These are phyloP conservation scores for Castor canadensis DNA, from an alignment of 2,113 vertebrate species.

Conservation along the genomic window DNA sequence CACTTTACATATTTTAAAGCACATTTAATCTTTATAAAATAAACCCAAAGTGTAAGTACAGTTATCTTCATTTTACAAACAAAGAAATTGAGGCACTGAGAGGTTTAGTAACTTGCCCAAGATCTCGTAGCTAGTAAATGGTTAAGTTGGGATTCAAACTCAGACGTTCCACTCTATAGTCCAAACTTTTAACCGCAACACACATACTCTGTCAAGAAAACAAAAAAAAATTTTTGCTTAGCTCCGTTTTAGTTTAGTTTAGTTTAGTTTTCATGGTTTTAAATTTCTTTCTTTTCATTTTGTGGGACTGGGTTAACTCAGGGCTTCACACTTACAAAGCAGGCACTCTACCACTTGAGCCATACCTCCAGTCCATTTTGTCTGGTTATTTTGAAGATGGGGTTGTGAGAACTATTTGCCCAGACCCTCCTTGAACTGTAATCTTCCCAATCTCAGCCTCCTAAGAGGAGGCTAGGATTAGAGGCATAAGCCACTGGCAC, in stretches of 20 bases:
- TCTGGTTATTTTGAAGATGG: too few species aligned
- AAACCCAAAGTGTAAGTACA: not conserved
- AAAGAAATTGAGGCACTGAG: not conserved
- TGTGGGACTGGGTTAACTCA: too few species aligned
- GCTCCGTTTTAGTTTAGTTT: not conserved
- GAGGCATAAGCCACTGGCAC: too few species aligned
- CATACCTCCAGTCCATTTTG: too few species aligned
- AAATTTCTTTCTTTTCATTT: too few species aligned
- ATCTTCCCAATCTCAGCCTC: too few species aligned
- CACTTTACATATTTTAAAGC: not conserved
- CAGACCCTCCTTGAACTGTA: too few species aligned
- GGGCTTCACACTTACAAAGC: too few species aligned
- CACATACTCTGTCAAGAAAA: not conserved
- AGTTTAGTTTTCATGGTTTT: conserved; percentile 31
- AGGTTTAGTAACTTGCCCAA: not conserved
- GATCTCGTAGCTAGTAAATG: conserved; percentile 31
- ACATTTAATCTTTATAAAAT: conserved; percentile 39
- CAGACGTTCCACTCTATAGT: not conserved
- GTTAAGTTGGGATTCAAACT: conserved; percentile 28
- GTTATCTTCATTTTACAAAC: conserved; percentile 28
- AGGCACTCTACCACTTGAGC: too few species aligned
- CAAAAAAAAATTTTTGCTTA: not conserved
- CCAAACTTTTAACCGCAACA: not conserved
- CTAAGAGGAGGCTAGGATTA: too few species aligned
- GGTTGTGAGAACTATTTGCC: too few species aligned